Base-by-base conservation (phyloP, 2,888 invertebrate species). In the Chymomyza caudatula region DNA sequence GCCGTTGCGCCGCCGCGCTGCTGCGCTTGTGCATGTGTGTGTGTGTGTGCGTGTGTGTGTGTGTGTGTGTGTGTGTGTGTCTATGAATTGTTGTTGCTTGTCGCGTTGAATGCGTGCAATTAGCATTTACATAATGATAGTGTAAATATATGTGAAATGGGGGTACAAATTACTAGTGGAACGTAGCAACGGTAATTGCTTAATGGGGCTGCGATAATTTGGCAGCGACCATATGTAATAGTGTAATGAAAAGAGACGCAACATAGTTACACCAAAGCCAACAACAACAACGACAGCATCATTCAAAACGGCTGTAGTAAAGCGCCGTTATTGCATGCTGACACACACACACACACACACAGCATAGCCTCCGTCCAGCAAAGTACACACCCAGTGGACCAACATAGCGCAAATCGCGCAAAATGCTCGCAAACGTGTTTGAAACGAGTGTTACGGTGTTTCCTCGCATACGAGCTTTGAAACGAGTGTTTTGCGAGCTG, bases 121-220 rank as follows among this genome's bases (percentile, higher is more conserved):
- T 83, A 80, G 80, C 80, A 74, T 79, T 76, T 73, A 82, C 73
- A 71, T 64, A 71, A 82, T 79, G 71, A 76, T 71, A 64, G 69
- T 65, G 62, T 63, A 65, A 22, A 65, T 68, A 54, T 51, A 62
- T 61, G 58, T n/a, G 8, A 69, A 76, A 74, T 69, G 72, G 66
- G 77, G 75, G 77, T 74, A 75, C 72, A 11, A 6, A 37, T 37
- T 4, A 6, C 4, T 11, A 37, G 4, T 37, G 37, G 37, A 37
- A 37, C 4, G 11, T 11, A 37, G 37, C 11, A 71, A 74, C 52
- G 60, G 74, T 71, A 37, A 37, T 37, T 37, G 29, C 29, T 67
- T 63, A 57, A 73, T 63, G 73, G 76, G 65, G 67, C 65, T 54
- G 59, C 11, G 17, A 55, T 51, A 60, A 55, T 60, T 57, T 66